Percentiles rank a stretch among this genome's conserved stretches.
These are phyloP conservation scores for Myiotriccus ornatus DNA, from an alignment of 2,797 vertebrate species.

Conservation along the genomic window DNA sequence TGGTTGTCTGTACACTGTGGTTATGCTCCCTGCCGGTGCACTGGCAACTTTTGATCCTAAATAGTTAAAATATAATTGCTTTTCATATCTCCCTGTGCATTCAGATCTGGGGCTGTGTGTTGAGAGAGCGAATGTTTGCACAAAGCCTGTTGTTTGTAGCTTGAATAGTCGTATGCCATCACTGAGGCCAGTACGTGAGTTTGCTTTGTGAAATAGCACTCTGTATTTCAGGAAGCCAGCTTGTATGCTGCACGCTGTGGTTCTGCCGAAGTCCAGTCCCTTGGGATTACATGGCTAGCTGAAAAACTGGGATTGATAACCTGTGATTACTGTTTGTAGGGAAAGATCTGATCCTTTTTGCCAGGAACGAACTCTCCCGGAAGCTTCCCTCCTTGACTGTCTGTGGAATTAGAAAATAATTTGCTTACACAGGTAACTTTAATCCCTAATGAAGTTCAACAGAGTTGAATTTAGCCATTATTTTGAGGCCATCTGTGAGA, in stretches of 20 bases:
- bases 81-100: rapidly evolving
- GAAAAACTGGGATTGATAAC: background rate
- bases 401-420: background rate
- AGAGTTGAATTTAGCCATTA: background rate
- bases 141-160: background rate
- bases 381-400: background rate
- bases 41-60: background rate
- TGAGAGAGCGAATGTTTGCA: background rate
- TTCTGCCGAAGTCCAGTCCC: background rate
- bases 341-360: background rate
- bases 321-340: background rate
- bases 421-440: background rate
- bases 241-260: rapidly evolving
- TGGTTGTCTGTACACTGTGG: background rate
- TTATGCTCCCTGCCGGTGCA: background rate
- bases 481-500: background rate
- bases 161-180: background rate
- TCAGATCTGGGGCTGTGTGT: background rate
- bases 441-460: background rate
- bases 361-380: background rate
- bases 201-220: background rate
- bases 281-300: background rate
- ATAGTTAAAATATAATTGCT: background rate
- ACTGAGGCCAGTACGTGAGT: background rate
- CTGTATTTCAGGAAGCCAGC: background rate